Evolutionary conservation across 2,797 vertebrate genomes (phyloP).

Genomic region (Sebastes iracundus): DNA sequence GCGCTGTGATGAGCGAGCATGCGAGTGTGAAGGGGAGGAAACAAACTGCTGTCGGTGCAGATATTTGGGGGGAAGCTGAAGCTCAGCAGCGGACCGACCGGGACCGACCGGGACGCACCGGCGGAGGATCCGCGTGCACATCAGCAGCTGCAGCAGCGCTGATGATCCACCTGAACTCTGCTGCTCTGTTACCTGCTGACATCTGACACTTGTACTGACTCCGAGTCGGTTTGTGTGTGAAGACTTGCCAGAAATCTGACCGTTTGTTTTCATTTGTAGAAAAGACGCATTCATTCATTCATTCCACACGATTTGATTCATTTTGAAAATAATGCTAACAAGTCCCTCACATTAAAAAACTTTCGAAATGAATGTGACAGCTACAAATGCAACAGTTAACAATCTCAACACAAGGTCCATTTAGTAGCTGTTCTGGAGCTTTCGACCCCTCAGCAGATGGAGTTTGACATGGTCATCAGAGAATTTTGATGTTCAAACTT

Average conservation of each 20-base stretch:
- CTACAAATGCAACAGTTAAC: not conserved
- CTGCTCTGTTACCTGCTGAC: not conserved
- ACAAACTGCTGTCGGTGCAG: constrained; percentile 24
- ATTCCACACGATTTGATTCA: not conserved
- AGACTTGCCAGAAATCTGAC: not conserved
- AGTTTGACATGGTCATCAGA: not conserved
- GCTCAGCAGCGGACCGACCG: not conserved
- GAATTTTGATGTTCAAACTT: not conserved
- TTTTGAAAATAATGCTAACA: not conserved
- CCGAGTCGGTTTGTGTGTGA: not conserved
- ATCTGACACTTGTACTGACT: not conserved
- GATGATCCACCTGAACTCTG: not conserved
- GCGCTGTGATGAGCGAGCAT: not conserved
- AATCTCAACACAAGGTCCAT: not conserved
- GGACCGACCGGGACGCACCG: not conserved
- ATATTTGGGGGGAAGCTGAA: not conserved
- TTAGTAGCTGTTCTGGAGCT: not conserved
- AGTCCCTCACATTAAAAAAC: not conserved
- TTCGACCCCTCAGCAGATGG: not conserved
- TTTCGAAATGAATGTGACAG: not conserved
- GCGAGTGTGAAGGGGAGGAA: not conserved
- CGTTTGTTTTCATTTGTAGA: not conserved
- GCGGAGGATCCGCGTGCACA: not conserved
- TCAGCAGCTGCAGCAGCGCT: not conserved
- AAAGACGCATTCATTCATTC: not conserved